Base-by-base conservation (phyloP, 2,888 invertebrate species). In the Himalopsyche tibetana region DNA sequence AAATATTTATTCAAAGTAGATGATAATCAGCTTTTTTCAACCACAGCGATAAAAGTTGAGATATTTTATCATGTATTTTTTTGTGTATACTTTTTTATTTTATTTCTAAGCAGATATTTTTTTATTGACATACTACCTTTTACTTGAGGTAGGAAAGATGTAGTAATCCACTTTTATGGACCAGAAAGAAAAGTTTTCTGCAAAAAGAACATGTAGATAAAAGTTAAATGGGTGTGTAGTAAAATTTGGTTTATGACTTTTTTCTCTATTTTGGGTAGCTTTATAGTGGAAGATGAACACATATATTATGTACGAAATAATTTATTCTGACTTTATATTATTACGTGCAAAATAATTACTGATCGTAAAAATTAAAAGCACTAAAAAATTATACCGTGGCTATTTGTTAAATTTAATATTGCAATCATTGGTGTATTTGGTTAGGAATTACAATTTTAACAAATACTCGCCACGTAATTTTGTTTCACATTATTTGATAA, bases 231-330 rank as follows among this genome's bases (percentile, higher is more conserved):
- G 74, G 74, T 28, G 28, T 74, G 74, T 74, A 74, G 74, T 74
- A 74, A 74, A 74, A 74, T 74, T 74, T 74, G 74, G 74, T 74
- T 74, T 74, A 74, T 74, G 74, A 38, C 74, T 74, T 74, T 74
- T 74, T 74, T 74, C 74, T 74, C 74, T 74, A 74, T 74, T 28
- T 36, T 74, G 74, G 19, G 74, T 74, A 74, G 74, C 19, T 36
- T 74, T 74, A 74, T 74, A 74, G 19, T 15, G 15, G 15, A 38
- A 74, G 19, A 74, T 74, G 74, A 74, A 74, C 12, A 38, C 28
- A n/a, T 63, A 19, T 63, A 63, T 28, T 63, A 63, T 15, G 51
- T 51, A 15, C 15, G 51, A 51, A 51, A 51, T 51, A 51, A 51
- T 3, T 51, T 15, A 51, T 45, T 45, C 45, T 45, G 4, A 45